Conservation (phyloP, 2,797 vertebrate genomes). For the Hippocampus kuda region DNA sequence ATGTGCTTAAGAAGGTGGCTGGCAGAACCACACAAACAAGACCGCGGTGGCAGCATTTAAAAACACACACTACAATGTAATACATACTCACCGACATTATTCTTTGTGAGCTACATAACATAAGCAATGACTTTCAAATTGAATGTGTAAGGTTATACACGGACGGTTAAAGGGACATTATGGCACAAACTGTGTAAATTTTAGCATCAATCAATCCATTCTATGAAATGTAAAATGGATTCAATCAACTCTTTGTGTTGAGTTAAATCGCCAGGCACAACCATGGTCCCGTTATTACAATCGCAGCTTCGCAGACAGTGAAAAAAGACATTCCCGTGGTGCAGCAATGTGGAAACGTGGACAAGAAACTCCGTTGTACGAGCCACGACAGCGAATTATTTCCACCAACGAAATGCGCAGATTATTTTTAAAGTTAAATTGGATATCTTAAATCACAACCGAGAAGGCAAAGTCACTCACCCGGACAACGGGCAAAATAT, state of each 20-base stretch:
- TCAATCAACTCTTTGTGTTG: background rate
- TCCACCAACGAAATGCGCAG: constrained; percentile 1
- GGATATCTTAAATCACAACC: constrained; percentile 20
- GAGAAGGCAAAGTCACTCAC: constrained; percentile 37
- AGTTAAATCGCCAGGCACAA: background rate
- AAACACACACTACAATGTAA: background rate
- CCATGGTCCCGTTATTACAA: background rate
- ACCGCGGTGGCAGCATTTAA: background rate
- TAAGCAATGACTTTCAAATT: background rate
- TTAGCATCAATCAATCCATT: background rate
- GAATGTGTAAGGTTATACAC: background rate
- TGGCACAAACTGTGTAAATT: background rate
- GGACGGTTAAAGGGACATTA: background rate
- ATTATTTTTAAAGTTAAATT: background rate
- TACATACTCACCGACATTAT: background rate
- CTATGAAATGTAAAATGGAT: background rate
- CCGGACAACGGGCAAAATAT: constrained; percentile 17
- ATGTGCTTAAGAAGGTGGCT: background rate
- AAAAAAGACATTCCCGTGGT: background rate
- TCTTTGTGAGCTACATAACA: background rate
- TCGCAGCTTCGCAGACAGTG: background rate
- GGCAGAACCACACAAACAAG: background rate
- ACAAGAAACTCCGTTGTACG: background rate
- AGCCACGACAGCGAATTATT: background rate
- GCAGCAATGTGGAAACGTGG: background rate